Conservation (phyloP, 2,113 vertebrate genomes). For the Isichthys henryi region DNA sequence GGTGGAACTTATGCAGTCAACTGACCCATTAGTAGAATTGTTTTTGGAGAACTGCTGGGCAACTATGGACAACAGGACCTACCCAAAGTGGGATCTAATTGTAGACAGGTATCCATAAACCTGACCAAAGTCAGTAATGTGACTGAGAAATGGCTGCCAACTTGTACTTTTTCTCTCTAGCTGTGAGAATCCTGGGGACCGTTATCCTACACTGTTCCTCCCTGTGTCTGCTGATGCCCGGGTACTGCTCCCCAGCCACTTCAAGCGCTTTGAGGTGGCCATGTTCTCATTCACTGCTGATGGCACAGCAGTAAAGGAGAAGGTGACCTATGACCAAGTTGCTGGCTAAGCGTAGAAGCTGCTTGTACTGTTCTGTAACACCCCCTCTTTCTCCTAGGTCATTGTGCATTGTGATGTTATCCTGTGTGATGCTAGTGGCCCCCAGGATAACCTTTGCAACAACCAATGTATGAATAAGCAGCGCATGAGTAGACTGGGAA, state of each 20-base stretch:
- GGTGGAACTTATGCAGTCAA: slow-evolving; percentile 41
- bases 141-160: neutral
- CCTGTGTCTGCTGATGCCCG: slow-evolving; percentile 39
- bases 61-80: slow-evolving; percentile 34
- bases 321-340: slow-evolving; percentile 41
- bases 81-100: slow-evolving; percentile 56
- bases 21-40: slow-evolving; percentile 42
- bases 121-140: neutral
- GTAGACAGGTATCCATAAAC: slow-evolving; percentile 44
- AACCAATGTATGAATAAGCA: slow-evolving; percentile 32
- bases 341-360: neutral
- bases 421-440: slow-evolving; percentile 44
- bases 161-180: slow-evolving; percentile 23
- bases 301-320: slow-evolving; percentile 15
- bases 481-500: neutral
- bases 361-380: neutral
- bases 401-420: slow-evolving; percentile 57
- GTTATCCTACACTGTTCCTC: slow-evolving; percentile 41
- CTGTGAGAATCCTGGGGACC: slow-evolving; percentile 47
- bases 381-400: slow-evolving; percentile 39
- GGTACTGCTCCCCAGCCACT: slow-evolving; percentile 44
- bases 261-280: slow-evolving; percentile 56
- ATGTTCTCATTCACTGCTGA: slow-evolving; percentile 53
- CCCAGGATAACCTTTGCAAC: slow-evolving; percentile 32
- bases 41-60: slow-evolving; percentile 59